phyloP scores from a whole-genome alignment of 2,888 invertebrate species.

The Synanthedon myopaeformis region DNA sequence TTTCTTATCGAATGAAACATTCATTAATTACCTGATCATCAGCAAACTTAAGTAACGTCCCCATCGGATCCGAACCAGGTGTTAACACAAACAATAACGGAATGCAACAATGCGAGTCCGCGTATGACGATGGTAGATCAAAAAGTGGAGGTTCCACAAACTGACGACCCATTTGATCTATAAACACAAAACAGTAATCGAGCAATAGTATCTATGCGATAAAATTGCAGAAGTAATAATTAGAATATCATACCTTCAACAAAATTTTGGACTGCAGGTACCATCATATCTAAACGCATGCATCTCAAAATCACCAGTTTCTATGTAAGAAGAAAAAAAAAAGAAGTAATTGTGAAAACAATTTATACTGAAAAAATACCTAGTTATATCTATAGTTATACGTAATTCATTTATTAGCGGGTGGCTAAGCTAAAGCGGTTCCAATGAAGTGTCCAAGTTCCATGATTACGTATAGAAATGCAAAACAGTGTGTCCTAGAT shows the following conservation, averaged over 20 bases:
- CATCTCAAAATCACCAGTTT: slow-evolving; percentile 83
- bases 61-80: slow-evolving; percentile 94
- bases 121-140: slow-evolving; percentile 84
- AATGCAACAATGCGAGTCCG: slow-evolving; percentile 87
- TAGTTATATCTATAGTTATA: too few relatives aligned
- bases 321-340: slow-evolving; percentile 41
- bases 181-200: slow-evolving; percentile 3
- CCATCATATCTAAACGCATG: slow-evolving; percentile 89
- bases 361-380: too few relatives aligned
- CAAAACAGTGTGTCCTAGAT: too few relatives aligned
- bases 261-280: slow-evolving; percentile 80
- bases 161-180: slow-evolving; percentile 78
- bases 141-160: slow-evolving; percentile 93
- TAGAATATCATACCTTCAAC: slow-evolving; percentile 63
- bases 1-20: not conserved
- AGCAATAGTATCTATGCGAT: not conserved
- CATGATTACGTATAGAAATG: too few relatives aligned
- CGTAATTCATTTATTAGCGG: too few relatives aligned
- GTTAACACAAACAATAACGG: slow-evolving; percentile 92
- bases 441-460: too few relatives aligned
- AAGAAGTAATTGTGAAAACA: too few relatives aligned
- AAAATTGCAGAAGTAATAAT: not conserved
- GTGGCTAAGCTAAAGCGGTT: too few relatives aligned
- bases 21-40: slow-evolving; percentile 77
- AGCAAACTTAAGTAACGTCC: slow-evolving; percentile 89